Conservation (phyloP, 2,113 vertebrate species). For the Apaloderma vittatum region DNA sequence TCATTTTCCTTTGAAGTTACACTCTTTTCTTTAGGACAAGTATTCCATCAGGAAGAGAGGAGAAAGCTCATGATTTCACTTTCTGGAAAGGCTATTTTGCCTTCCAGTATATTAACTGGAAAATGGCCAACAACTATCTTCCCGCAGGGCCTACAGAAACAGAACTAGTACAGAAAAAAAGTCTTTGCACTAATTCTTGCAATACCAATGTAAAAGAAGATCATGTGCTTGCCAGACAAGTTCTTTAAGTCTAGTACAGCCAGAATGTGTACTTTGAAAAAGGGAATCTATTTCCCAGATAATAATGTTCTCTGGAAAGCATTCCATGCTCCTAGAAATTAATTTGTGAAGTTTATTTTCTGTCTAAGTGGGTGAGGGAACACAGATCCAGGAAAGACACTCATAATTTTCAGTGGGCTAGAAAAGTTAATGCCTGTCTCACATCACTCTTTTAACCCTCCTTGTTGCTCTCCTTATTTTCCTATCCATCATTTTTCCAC, state of each 20-base stretch:
- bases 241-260: neutral
- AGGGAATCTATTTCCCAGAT: neutral
- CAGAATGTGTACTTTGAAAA: neutral
- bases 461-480: neutral
- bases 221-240: neutral
- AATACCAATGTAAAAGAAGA: neutral
- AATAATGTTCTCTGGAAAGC: neutral
- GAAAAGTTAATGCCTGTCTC: neutral
- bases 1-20: neutral
- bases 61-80: neutral
- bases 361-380: neutral
- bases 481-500: neutral
- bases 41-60: neutral
- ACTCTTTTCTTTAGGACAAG: neutral
- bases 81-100: neutral
- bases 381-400: neutral
- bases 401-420: neutral
- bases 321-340: neutral
- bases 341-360: conserved; percentile 14
- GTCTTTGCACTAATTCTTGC: neutral
- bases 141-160: neutral
- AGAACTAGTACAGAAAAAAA: neutral
- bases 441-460: neutral
- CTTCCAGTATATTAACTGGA: neutral
- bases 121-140: neutral